Conservation (phyloP, 23 tunicate genomes). For the Styela plicata region DNA sequence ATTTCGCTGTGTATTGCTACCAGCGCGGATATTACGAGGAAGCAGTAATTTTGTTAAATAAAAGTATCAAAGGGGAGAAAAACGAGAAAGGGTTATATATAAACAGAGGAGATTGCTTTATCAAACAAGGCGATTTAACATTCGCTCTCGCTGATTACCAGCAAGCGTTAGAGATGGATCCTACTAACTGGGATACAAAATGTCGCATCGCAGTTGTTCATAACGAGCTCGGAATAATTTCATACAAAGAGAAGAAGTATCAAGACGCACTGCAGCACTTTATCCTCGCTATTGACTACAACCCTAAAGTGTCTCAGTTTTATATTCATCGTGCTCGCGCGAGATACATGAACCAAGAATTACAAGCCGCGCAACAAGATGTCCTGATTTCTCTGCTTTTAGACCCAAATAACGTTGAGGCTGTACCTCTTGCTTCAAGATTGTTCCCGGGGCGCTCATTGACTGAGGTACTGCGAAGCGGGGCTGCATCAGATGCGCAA, state of each 20-base stretch:
- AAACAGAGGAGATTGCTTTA: slow-evolving; percentile 94
- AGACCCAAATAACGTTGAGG: slow-evolving; percentile 82
- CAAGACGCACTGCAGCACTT: slow-evolving; percentile 62
- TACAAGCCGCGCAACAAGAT: slow-evolving; percentile 58
- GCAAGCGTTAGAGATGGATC: slow-evolving; percentile 84
- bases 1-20: slow-evolving; percentile 88
- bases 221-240: slow-evolving; percentile 77
- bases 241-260: slow-evolving; percentile 78
- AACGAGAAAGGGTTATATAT: slow-evolving; percentile 79
- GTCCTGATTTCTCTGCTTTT: slow-evolving; percentile 66
- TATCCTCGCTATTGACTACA: slow-evolving; percentile 68
- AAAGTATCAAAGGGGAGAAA: slow-evolving; percentile 85
- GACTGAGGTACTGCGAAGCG: slow-evolving; percentile 68
- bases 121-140: slow-evolving; percentile 75
- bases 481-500: slow-evolving; percentile 47
- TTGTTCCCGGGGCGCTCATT: slow-evolving; percentile 84
- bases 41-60: slow-evolving; percentile 72
- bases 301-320: slow-evolving; percentile 75
- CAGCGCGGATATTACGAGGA: slow-evolving; percentile 75
- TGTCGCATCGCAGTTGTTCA: slow-evolving; percentile 80
- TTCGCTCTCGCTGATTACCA: slow-evolving; percentile 93
- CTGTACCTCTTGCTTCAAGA: slow-evolving; percentile 70
- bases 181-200: slow-evolving; percentile 48
- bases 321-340: slow-evolving; percentile 81
- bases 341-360: slow-evolving; percentile 62